phyloP scores from a whole-genome alignment of 2,888 invertebrate species.

The Rhamphomyia laevipes region DNA sequence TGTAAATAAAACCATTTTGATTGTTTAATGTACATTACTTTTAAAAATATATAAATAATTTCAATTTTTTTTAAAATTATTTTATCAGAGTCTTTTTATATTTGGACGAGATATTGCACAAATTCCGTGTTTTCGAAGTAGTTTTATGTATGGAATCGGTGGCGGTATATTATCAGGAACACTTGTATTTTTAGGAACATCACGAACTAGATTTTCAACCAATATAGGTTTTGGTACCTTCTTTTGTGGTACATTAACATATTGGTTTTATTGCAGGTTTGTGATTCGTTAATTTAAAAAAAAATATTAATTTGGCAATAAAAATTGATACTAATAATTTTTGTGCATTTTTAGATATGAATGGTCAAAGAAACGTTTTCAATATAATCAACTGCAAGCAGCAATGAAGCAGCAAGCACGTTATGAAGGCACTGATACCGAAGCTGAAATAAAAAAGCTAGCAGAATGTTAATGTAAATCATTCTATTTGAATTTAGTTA shows the following conservation, averaged over 20 bases:
- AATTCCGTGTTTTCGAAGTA: slow-evolving; percentile 70
- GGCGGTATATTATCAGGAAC: slow-evolving; percentile 58
- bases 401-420: slow-evolving; percentile 48
- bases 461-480: neutral
- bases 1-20: too few species aligned
- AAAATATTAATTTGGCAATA: neutral
- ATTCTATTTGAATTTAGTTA: neutral
- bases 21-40: too few species aligned
- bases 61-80: too few species aligned
- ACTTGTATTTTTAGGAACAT: slow-evolving; percentile 60
- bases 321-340: neutral
- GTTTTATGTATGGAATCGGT: slow-evolving; percentile 60
- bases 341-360: slow-evolving; percentile 41
- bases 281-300: neutral
- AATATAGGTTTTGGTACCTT: slow-evolving; percentile 57
- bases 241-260: slow-evolving; percentile 48
- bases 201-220: slow-evolving; percentile 48
- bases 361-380: slow-evolving; percentile 53
- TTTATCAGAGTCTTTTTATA: slow-evolving; percentile 45
- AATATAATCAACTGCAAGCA: slow-evolving; percentile 49
- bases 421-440: slow-evolving; percentile 50
- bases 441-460: slow-evolving; percentile 24
- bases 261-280: slow-evolving; percentile 53
- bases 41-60: too few species aligned
- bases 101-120: slow-evolving; percentile 62